Base-by-base conservation (phyloP, 2,797 vertebrate genomes). In the Hephaestus fuliginosus region DNA sequence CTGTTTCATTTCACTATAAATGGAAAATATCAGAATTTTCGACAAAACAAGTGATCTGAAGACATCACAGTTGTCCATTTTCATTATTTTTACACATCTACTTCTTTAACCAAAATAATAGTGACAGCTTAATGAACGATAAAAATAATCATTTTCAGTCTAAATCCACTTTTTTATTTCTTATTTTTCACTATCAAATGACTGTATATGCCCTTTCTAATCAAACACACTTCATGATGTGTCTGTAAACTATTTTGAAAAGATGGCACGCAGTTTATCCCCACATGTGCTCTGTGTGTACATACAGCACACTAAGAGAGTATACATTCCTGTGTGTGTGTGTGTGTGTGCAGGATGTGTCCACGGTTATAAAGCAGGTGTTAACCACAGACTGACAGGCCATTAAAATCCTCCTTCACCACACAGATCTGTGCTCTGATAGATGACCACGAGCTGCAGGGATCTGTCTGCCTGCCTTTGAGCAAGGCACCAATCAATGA, bases 281-380 rank as follows among this genome's bases (percentile, higher is more conserved):
- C 15, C 12, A 12, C 22, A 8, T 46, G 22, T 36, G 48, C 52
- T 4, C 10, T n/a, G n/a, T 48, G 64, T 61, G 62, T 14, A 30
- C 18, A 25, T 4, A 17, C 9, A 57, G 58, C 36, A 53, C 7
- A 12, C 56, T 57, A 12, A 28, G 15, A 33, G 55, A 55, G 55
- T 68, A 9, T 72, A 52, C 81, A 80, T 82, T 74, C 67, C 56
- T 74, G 20, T 33, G n/a, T 51, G 48, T 63, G 57, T 70, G 43
- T 58, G 70, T 67, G 33, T 71, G 67, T 65, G 46, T 17, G 2
- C 28, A 64, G 64, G 52, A 78, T 61, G 74, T 51, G 22, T 67
- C 44, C 30, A 8, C 73, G 17, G 56, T 17, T 58, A 70, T 43
- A 60, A 74, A 73, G 22, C 69, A 85, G 70, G 64, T 83, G 71